Percentiles rank a stretch among this genome's conserved stretches.
Conservation (phyloP, 2,797 vertebrate species). For the Sebastiscus tertius region DNA sequence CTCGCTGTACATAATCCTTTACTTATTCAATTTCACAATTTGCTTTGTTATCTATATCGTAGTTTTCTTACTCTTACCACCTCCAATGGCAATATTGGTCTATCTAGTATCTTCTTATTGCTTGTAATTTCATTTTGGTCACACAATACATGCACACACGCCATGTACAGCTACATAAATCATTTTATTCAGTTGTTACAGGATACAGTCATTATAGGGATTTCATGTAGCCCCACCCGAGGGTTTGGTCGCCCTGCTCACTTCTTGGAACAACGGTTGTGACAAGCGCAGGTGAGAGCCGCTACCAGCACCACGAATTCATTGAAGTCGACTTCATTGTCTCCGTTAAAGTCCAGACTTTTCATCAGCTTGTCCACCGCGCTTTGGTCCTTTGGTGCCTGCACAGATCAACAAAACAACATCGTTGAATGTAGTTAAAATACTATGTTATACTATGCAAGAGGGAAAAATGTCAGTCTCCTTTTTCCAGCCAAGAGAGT, state of each 20-base stretch:
- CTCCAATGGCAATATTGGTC: neutral
- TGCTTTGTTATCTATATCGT: neutral
- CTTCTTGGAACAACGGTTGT: conserved; percentile 57
- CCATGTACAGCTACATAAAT: neutral
- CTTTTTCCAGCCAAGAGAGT: neutral
- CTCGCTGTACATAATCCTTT: too few species aligned
- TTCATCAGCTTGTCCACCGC: conserved; percentile 72
- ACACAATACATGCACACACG: neutral
- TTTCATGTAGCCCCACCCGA: neutral
- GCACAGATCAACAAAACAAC: neutral
- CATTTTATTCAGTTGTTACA: conserved; percentile 39
- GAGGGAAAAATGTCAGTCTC: neutral
- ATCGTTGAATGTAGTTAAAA: neutral
- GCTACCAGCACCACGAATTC: conserved; percentile 80
- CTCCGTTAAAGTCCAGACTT: conserved; percentile 76
- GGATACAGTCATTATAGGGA: neutral
- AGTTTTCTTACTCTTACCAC: neutral
- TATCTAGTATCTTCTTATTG: neutral
- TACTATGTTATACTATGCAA: neutral
- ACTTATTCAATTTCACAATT: neutral
- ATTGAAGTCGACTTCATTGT: conserved; percentile 80
- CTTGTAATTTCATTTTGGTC: neutral
- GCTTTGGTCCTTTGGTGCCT: conserved; percentile 64
- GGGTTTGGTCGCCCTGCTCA: conserved; percentile 7
- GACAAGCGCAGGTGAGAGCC: conserved; percentile 68